Conservation (phyloP, 2,797 vertebrate genomes). For the Setipinna tenuifilis region DNA sequence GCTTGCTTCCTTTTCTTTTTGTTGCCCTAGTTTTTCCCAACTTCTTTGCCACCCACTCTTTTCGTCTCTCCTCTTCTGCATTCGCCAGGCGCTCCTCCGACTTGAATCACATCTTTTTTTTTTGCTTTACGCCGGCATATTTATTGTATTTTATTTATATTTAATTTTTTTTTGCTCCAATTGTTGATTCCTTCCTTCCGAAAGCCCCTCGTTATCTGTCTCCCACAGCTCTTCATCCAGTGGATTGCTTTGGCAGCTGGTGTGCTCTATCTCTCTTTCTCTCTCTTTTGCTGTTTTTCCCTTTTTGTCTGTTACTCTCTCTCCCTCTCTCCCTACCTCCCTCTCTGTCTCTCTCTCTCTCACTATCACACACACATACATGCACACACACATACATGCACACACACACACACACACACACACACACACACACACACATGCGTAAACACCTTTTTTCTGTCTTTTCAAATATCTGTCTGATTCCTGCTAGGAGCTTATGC, state of each 20-base stretch:
- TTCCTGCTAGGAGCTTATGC: not conserved
- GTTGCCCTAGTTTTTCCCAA: constrained; percentile 41
- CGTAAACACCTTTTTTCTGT: not conserved
- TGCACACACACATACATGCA: no score
- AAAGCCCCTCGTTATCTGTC: not conserved
- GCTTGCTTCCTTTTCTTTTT: constrained; percentile 17
- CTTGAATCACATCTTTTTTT: not conserved
- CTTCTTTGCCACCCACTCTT: constrained; percentile 28
- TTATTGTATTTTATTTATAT: constrained; percentile 34
- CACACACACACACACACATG: no score
- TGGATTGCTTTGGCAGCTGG: not conserved
- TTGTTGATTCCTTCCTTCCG: constrained; percentile 11
- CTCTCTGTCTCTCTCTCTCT: not conserved
- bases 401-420: no score
- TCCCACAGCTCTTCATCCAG: not conserved
- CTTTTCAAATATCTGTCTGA: not conserved
- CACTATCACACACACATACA: no score
- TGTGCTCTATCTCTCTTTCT: not conserved
- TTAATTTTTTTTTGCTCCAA: constrained; percentile 3
- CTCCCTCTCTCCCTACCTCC: not conserved
- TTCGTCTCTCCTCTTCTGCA: constrained; percentile 15
- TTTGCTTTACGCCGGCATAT: not conserved
- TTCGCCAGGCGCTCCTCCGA: constrained; percentile 19
- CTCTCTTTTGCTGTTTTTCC: not conserved
- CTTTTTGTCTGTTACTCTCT: no score